phyloP scores from a whole-genome alignment of 2,113 vertebrate genomes.

The Cynopterus brachyotis region DNA sequence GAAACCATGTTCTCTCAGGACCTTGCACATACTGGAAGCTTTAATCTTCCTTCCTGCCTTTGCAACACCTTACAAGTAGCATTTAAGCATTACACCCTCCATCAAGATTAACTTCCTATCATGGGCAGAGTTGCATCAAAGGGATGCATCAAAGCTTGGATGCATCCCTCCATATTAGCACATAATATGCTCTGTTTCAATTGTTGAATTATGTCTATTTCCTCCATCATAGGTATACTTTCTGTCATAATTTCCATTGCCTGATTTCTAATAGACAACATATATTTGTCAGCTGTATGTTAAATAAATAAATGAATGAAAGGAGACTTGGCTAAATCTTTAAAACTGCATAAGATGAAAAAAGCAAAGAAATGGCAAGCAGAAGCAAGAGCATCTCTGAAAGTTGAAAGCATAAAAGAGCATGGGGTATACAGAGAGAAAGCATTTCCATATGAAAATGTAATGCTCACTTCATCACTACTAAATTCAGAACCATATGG shows the following conservation, averaged over 20 bases:
- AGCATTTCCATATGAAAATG: slow-evolving; percentile 39
- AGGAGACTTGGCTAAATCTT: not conserved
- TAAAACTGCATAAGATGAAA: not conserved
- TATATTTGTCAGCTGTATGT: not conserved
- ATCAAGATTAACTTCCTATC: not conserved
- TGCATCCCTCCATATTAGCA: not conserved
- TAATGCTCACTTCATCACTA: slow-evolving; percentile 54
- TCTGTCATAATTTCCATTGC: not conserved
- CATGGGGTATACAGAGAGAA: not conserved
- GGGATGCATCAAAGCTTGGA: not conserved
- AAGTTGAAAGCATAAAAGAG: slow-evolving; percentile 18
- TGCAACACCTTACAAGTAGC: not conserved
- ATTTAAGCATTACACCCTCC: not conserved
- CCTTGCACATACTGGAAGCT: not conserved
- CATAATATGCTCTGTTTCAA: not conserved
- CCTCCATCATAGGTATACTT: not conserved
- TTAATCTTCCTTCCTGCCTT: not conserved
- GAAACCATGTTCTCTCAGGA: not conserved
- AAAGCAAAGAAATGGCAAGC: not conserved
- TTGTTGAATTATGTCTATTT: not conserved
- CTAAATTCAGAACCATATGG: slow-evolving; percentile 44
- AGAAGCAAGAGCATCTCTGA: not conserved
- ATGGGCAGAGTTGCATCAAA: not conserved
- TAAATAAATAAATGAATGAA: not conserved
- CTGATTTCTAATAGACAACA: not conserved